Conservation (phyloP, 1,140 invertebrate species). For the Linepithema humile region DNA sequence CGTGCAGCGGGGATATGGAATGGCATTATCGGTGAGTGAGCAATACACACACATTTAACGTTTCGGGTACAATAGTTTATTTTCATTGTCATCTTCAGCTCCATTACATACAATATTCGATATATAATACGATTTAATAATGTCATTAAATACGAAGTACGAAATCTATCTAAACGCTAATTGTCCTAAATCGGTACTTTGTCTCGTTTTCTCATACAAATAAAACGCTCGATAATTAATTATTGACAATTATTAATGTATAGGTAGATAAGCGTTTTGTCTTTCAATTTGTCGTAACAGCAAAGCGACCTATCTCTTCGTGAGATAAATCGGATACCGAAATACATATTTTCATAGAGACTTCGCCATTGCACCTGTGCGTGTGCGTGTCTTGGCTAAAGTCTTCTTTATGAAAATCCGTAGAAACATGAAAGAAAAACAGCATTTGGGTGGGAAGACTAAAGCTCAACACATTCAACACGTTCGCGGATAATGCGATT, state of each 20-base stretch:
- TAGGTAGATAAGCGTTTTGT: conserved; percentile 52
- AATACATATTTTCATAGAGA: conserved; percentile 57
- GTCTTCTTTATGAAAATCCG: conserved; percentile 38
- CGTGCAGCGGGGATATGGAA: no score
- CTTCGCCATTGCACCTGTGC: conserved; percentile 18
- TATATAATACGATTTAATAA: conserved; percentile 74
- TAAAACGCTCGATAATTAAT: conserved; percentile 65
- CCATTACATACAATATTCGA: conserved; percentile 70
- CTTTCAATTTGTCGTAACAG: conserved; percentile 25
- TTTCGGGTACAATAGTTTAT: conserved; percentile 73
- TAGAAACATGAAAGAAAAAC: conserved; percentile 63
- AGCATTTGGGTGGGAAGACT: conserved; percentile 72
- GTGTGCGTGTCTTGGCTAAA: conserved; percentile 7
- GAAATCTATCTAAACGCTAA: conserved; percentile 73
- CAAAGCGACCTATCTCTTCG: conserved; percentile 52
- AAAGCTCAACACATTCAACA: conserved; percentile 37
- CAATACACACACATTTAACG: background rate
- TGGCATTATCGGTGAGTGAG: background rate
- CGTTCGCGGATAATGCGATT: conserved; percentile 16
- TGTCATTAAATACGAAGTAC: conserved; percentile 76
- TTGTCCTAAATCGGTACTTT: conserved; percentile 67
- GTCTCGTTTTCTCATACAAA: conserved; percentile 66
- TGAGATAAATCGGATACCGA: conserved; percentile 55
- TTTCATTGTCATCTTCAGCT: conserved; percentile 70
- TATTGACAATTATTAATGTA: conserved; percentile 47